Evolutionary conservation across 1,140 invertebrate species (phyloP), one percentile per base, ranked within the genome.

Genomic region (Temnothorax nylanderi): DNA sequence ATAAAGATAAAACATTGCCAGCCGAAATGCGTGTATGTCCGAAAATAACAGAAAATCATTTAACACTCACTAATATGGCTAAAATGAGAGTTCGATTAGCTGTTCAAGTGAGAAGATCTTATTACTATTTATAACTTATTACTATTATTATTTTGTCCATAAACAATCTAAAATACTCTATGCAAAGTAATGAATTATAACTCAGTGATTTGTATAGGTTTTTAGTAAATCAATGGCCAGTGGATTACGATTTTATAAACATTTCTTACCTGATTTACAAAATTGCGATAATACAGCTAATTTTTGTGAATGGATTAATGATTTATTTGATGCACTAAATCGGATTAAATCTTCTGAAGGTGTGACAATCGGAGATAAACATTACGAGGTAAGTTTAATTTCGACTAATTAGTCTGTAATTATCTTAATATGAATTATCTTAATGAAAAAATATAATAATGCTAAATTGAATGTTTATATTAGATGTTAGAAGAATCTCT

Each of bases 81-180:
- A 71, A 71, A 71, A 32, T 71, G 44, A 71, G 21, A 71, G 67
- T 71, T 69, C 4, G 4, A n/a, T 11, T 71, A 71, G 67, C 41
- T 71, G 13, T 3, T 3, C 44, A 71, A 71, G 44, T 49, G 44
- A 32, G 13, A 32, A 60, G 11, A 47, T 7, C 0, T 41, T 32
- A 26, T 41, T 41, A 26, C n/a, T 41, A 58, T 41, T 41, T 41
- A 58, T n/a, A 58, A 16, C 37, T 5, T 41, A 41, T 41, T 41
- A 41, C 37, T 41, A 49, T 7, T 26, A 18, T 49, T 49, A 32
- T 71, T 8, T 71, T 37, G 18, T 64, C 18, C 7, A 13, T 37
- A 21, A 10, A 5, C 41, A 16, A 51, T 47, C 3, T 47, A 62
- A 62, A 16, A 32, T 16, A 34, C 13, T 62, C 5, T 5, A 6